Conservation (phyloP, 2,888 invertebrate species). For the Drosophila emarginata region DNA sequence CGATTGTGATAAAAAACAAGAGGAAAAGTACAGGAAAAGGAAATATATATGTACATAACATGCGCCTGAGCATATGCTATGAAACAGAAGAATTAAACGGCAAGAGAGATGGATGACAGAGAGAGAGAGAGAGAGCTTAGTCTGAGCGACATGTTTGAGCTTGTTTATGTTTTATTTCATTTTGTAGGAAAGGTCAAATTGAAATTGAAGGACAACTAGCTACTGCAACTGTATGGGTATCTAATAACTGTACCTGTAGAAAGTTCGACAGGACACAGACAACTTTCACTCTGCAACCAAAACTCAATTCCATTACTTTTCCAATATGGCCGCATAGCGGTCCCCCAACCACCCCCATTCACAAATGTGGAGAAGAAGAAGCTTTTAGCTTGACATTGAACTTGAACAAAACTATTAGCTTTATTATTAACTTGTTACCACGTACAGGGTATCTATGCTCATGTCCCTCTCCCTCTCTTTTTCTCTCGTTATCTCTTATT, state of each 20-base stretch:
- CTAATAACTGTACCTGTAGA: constrained; percentile 22
- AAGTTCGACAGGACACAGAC: constrained; percentile 1
- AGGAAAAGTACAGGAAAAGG: constrained; percentile 23
- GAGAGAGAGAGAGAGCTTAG: background rate
- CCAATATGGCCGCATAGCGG: background rate
- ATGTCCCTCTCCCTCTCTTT: background rate
- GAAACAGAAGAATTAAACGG: constrained; percentile 8
- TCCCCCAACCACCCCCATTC: background rate
- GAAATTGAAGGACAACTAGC: constrained; percentile 24
- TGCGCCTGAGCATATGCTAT: constrained; percentile 73
- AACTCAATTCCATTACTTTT: background rate
- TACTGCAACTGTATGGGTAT: constrained; percentile 15
- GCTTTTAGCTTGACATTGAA: constrained; percentile 70
- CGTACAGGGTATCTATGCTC: constrained; percentile 25
- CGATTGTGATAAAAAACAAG: constrained; percentile 23
- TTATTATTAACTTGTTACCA: constrained; percentile 5
- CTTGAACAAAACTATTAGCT: constrained; percentile 51
- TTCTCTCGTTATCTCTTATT: background rate
- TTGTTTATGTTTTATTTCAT: constrained; percentile 59
- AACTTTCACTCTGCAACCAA: constrained; percentile 30
- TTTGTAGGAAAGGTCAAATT: constrained; percentile 66
- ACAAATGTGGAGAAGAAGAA: constrained; percentile 18
- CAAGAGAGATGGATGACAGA: no score
- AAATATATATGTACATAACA: constrained; percentile 39
- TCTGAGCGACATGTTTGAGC: constrained; percentile 42